Conservation (phyloP, 2,888 invertebrate species). For the Calameuta pallipes region DNA sequence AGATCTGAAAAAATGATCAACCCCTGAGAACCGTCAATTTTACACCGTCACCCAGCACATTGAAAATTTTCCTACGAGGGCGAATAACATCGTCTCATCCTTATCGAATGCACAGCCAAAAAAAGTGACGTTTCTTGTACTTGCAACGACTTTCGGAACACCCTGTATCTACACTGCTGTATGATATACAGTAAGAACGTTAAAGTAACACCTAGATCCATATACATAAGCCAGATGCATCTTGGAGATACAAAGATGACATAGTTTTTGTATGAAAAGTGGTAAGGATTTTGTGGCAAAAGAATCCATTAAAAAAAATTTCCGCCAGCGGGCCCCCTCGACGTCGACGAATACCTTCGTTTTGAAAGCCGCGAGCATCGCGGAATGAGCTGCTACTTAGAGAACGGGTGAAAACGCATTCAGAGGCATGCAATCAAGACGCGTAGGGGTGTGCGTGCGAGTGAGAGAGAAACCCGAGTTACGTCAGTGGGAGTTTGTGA, state of each 20-base stretch:
- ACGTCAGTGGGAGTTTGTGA: slow-evolving; percentile 1
- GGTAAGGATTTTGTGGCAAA: not conserved
- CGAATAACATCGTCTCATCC: not conserved
- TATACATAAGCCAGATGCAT: not conserved
- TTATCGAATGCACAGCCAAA: not conserved
- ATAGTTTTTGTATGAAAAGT: not conserved
- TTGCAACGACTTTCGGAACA: not conserved
- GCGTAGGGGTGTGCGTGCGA: slow-evolving; percentile 35
- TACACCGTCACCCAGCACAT: no score
- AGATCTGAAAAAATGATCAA: not conserved
- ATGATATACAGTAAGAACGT: not conserved
- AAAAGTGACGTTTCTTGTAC: not conserved
- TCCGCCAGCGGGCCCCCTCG: not conserved
- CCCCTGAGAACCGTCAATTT: not conserved
- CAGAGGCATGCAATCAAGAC: slow-evolving; percentile 50
- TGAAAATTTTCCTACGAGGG: not conserved
- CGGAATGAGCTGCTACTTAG: slow-evolving; percentile 56
- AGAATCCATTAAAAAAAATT: not conserved
- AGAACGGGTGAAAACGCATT: slow-evolving; percentile 47
- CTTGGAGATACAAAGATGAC: not conserved
- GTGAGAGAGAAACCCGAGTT: slow-evolving; percentile 2
- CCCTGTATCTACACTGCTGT: not conserved
- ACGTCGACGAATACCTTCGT: not conserved
- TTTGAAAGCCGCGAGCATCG: slow-evolving; percentile 34
- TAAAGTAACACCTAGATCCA: not conserved